Base-by-base conservation (phyloP, 2,797 vertebrate species). In the Coranthus polyacanthus region DNA sequence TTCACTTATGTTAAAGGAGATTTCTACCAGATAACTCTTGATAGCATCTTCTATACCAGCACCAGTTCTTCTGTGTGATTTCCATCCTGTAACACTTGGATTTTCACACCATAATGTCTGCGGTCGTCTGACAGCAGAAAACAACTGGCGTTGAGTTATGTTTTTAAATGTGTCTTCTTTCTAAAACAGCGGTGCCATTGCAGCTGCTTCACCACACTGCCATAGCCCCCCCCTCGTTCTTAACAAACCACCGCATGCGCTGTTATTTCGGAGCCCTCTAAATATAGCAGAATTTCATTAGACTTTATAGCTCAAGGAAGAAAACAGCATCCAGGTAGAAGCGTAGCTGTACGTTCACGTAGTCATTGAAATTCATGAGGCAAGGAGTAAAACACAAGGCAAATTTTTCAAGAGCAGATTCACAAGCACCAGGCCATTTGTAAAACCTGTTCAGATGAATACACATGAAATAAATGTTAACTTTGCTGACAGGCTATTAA, bases 381-480 rank as follows among this genome's bases (percentile, higher is more conserved):
- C 82, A 73, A 77, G 49, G 22, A 62, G 39, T 45, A 63, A 63
- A 84, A 81, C 79, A 90, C 71, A 68, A 68, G 79, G 66, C 78
- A 55, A 80, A 90, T 93, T 89, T 90, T 91, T 93, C 89, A 91
- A 73, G 47, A 42, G 78, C 76, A 78, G 78, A 78, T 91, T 88
- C 76, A 84, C 72, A 72, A 75, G 81, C 74, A 72, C 50, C 20
- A 18, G 78, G 83, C 83, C 88, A 88, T 94, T 93, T 93, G 88
- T 92, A 85, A 90, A 91, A 91, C 62, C 77, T 81, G 79, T 81
- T 92, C 83, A 86, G 86, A 91, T 87, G 87, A 90, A 92, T 89
- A 89, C 90, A 89, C 84, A 80, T 89, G 87, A 90, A 92, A 93
- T 86, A 92, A 92, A 93, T 91, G 91, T 92, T 88, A 91, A 91